Percentiles rank a stretch among this genome's conserved stretches.
Evolutionary conservation across 2,797 vertebrate genomes (phyloP).

Genomic region (Rhinoraja longicauda): DNA sequence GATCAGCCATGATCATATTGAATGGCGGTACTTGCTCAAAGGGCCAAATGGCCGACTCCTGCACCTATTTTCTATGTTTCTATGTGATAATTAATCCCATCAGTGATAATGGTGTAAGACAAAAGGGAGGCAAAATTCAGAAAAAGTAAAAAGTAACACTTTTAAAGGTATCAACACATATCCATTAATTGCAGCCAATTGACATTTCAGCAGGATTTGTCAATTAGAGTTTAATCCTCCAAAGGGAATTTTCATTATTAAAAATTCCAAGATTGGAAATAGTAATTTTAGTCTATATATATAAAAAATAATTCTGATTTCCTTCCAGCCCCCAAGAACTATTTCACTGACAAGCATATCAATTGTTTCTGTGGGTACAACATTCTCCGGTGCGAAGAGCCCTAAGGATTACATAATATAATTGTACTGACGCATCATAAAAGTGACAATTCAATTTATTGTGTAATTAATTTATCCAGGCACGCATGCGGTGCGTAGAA

Average conservation of each 20-base stretch:
- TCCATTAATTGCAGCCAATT: not conserved
- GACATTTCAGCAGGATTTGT: not conserved
- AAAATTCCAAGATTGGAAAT: conserved; percentile 24
- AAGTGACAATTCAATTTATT: conserved; percentile 32
- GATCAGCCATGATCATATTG: too few relatives aligned
- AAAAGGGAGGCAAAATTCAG: not conserved
- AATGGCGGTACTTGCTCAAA: too few relatives aligned
- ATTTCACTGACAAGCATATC: conserved; percentile 10
- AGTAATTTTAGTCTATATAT: not conserved
- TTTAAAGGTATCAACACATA: not conserved
- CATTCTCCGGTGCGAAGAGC: conserved; percentile 1
- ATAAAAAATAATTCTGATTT: not conserved
- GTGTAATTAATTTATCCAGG: conserved; percentile 32
- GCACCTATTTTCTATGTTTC: too few relatives aligned
- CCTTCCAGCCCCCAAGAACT: not conserved
- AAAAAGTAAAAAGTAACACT: not conserved
- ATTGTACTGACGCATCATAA: conserved; percentile 18
- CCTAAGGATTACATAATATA: conserved; percentile 34
- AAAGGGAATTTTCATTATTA: conserved; percentile 5
- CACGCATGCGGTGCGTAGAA: not conserved
- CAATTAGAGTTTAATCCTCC: not conserved
- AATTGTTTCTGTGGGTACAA: not conserved
- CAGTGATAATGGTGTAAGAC: not conserved
- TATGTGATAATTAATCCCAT: not conserved
- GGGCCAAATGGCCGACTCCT: too few relatives aligned